phyloP scores from a whole-genome alignment of 1,140 invertebrate species.

The Drosophila leontia region DNA sequence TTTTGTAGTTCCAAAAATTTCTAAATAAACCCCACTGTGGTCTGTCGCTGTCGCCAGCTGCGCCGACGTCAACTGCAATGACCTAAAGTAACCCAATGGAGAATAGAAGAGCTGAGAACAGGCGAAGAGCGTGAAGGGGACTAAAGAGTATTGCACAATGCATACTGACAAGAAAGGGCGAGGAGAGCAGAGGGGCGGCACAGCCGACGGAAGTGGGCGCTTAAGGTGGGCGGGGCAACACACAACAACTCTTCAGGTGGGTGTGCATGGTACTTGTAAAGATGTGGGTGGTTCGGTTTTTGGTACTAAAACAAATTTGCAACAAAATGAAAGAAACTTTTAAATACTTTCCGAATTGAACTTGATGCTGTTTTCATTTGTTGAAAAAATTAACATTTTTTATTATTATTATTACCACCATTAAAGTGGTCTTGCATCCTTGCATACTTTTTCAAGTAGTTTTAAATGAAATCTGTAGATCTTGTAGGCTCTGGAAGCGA shows the following conservation, averaged over 20 bases:
- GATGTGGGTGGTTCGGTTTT: constrained; percentile 20
- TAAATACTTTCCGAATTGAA: too few relatives aligned
- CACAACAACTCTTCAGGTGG: constrained; percentile 34
- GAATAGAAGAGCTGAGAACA: constrained; percentile 38
- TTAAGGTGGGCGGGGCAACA: constrained; percentile 17
- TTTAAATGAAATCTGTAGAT: background rate
- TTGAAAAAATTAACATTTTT: too few relatives aligned
- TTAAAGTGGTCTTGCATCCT: too few relatives aligned
- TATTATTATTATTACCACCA: too few relatives aligned
- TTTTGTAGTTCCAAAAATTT: background rate
- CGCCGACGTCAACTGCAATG: constrained; percentile 60
- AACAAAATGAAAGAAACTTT: background rate
- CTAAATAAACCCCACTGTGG: background rate
- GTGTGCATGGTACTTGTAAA: constrained; percentile 6
- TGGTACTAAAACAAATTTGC: constrained; percentile 6
- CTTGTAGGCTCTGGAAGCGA: background rate
- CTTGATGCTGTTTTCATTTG: too few relatives aligned
- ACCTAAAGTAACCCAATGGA: constrained; percentile 80
- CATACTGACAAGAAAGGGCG: constrained; percentile 9
- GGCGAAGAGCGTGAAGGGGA: constrained; percentile 20
- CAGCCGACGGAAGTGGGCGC: constrained; percentile 38
- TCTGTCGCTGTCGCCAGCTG: constrained; percentile 9
- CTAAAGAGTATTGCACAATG: constrained; percentile 61
- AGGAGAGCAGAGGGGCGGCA: background rate
- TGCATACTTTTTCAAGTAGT: too few relatives aligned